Evolutionary conservation across 2,797 vertebrate species (phyloP).

Genomic region (Eutrigla gurnardus): DNA sequence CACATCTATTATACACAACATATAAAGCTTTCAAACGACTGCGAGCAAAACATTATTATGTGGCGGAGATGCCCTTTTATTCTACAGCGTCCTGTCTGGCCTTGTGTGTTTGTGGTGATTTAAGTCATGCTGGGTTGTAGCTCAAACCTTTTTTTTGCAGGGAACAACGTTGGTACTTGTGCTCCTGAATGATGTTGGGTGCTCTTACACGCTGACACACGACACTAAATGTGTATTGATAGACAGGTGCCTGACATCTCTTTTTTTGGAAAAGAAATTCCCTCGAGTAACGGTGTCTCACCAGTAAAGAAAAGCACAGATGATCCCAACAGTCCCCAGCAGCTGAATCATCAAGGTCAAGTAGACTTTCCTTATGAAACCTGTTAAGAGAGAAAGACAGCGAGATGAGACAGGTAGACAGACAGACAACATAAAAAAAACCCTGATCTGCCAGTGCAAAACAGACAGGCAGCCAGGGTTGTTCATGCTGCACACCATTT

Average conservation of each 20-base stretch:
- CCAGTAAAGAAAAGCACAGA: constrained; percentile 86
- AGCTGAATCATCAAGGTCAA: constrained; percentile 84
- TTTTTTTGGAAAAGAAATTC: constrained; percentile 1
- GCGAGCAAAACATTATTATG: constrained; percentile 35
- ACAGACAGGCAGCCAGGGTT: constrained; percentile 4
- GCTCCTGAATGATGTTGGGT: neutral
- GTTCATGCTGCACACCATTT: constrained; percentile 41
- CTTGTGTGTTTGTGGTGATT: constrained; percentile 23
- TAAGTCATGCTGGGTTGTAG: neutral
- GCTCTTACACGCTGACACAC: constrained; percentile 4
- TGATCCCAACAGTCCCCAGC: constrained; percentile 83
- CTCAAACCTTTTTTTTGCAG: constrained; percentile 19
- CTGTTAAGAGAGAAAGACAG: constrained; percentile 58
- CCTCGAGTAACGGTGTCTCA: constrained; percentile 61
- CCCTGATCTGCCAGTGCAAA: constrained; percentile 15
- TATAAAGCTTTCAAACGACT: constrained; percentile 53
- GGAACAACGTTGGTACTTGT: constrained; percentile 1
- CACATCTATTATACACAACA: constrained; percentile 61
- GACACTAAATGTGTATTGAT: constrained; percentile 17
- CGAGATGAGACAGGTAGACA: constrained; percentile 2
- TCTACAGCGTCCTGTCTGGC: constrained; percentile 6
- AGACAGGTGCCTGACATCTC: constrained; percentile 22
- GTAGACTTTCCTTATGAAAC: constrained; percentile 86
- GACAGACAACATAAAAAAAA: constrained; percentile 7
- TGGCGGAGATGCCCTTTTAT: constrained; percentile 31